phyloP scores from a whole-genome alignment of 2,797 vertebrate species.

The Natrix natrix region DNA sequence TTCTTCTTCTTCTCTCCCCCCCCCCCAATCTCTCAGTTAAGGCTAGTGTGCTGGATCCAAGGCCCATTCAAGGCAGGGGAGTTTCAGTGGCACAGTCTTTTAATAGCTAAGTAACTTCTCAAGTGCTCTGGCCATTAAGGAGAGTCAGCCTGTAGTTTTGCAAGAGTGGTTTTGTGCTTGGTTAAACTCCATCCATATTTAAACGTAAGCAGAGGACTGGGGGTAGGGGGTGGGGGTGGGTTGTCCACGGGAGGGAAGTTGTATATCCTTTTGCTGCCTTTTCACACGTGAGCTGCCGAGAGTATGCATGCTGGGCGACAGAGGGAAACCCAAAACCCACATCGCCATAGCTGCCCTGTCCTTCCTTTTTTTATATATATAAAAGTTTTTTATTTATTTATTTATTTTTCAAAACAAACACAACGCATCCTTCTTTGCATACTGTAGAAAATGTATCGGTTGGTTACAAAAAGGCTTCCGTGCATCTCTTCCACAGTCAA shows the following conservation, averaged over 20 bases:
- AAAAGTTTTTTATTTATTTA: too few relatives aligned
- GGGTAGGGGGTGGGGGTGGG: too few relatives aligned
- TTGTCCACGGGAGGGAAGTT: neutral
- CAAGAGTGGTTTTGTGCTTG: neutral
- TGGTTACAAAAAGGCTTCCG: too few relatives aligned
- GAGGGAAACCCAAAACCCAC: neutral
- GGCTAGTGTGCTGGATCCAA: neutral
- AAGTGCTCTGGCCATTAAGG: neutral
- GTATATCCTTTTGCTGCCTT: neutral
- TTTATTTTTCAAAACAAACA: too few relatives aligned
- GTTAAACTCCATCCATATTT: neutral
- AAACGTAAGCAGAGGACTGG: neutral
- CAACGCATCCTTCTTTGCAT: too few relatives aligned
- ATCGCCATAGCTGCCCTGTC: neutral
- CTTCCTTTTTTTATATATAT: too few relatives aligned
- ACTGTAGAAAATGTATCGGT: too few relatives aligned
- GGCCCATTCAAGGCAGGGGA: neutral
- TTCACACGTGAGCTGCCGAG: neutral
- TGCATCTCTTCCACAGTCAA: too few relatives aligned
- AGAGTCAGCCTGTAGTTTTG: neutral
- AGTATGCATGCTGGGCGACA: neutral
- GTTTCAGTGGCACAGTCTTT: neutral
- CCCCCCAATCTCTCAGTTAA: neutral
- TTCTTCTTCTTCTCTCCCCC: too few relatives aligned
- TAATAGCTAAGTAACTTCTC: neutral